These are phyloP conservation scores for Okamejei kenojei DNA, from an alignment of 2,797 vertebrate genomes.

Conservation along the genomic window DNA sequence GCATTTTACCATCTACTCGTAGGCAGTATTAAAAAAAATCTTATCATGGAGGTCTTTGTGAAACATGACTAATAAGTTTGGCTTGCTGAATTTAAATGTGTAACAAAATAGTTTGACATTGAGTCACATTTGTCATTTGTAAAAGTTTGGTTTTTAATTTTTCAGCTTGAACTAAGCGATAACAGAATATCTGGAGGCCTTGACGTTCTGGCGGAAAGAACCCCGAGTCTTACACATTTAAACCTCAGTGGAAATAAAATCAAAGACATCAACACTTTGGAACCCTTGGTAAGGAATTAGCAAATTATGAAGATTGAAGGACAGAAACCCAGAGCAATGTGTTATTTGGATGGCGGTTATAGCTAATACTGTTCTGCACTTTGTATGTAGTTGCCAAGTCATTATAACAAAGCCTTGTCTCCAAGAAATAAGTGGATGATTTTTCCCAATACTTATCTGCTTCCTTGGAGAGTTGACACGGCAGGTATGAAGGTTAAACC, in stretches of 20 bases:
- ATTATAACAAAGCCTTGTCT: not conserved
- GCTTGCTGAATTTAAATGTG: not conserved
- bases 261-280: constrained; percentile 56
- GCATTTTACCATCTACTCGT: not conserved
- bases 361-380: not conserved
- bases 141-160: not conserved
- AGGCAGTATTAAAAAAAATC: not conserved
- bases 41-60: not conserved
- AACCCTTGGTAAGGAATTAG: constrained; percentile 52
- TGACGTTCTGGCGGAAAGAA: constrained; percentile 54
- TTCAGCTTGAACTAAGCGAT: constrained; percentile 55
- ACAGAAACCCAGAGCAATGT: not conserved
- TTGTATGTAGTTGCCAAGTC: too few relatives aligned
- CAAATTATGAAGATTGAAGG: not conserved
- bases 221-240: constrained; percentile 54
- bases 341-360: not conserved
- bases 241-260: constrained; percentile 55
- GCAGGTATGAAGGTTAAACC: not conserved
- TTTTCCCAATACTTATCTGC: not conserved
- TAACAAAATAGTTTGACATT: not conserved
- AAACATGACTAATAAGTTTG: too few relatives aligned
- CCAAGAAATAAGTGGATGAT: not conserved
- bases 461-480: not conserved
- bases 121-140: not conserved
- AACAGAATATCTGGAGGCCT: constrained; percentile 53